These are phyloP conservation scores for Eubasilissa regina DNA, from an alignment of 1,140 invertebrate species.

Conservation along the genomic window DNA sequence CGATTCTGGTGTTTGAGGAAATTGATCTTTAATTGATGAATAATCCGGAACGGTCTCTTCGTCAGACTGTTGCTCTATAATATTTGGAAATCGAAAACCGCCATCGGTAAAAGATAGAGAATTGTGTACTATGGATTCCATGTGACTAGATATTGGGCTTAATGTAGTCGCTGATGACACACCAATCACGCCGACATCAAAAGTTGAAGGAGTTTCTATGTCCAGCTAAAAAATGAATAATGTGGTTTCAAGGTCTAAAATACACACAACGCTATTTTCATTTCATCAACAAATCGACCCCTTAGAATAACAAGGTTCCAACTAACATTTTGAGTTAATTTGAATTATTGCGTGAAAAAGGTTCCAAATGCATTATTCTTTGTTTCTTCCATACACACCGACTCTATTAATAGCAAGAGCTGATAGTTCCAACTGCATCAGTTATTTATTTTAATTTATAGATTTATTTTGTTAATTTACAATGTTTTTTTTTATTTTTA, in stretches of 20 bases:
- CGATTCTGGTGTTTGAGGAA: conserved; percentile 30
- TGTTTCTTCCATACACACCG: no score
- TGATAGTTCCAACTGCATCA: no score
- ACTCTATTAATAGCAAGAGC: no score
- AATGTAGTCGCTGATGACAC: conserved; percentile 51
- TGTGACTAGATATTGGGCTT: conserved; percentile 45
- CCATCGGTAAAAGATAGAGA: conserved; percentile 58
- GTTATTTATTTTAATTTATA: no score
- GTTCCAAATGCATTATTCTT: no score
- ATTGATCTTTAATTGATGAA: conserved; percentile 7
- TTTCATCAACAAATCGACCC: conserved; percentile 15
- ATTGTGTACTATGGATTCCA: neutral
- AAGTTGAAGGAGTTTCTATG: conserved; percentile 68
- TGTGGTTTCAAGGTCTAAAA: no score
- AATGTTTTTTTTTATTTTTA: no score
- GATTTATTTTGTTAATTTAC: no score
- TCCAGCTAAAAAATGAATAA: conserved; percentile 68
- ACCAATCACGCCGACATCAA: conserved; percentile 50
- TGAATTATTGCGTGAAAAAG: no score
- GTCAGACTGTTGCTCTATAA: conserved; percentile 65
- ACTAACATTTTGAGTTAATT: no score
- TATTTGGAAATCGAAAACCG: conserved; percentile 68
- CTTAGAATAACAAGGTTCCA: no score
- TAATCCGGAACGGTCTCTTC: conserved; percentile 54
- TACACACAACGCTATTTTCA: no score